Conservation (phyloP, 2,113 vertebrate genomes). For the Rhynchomys soricoides region DNA sequence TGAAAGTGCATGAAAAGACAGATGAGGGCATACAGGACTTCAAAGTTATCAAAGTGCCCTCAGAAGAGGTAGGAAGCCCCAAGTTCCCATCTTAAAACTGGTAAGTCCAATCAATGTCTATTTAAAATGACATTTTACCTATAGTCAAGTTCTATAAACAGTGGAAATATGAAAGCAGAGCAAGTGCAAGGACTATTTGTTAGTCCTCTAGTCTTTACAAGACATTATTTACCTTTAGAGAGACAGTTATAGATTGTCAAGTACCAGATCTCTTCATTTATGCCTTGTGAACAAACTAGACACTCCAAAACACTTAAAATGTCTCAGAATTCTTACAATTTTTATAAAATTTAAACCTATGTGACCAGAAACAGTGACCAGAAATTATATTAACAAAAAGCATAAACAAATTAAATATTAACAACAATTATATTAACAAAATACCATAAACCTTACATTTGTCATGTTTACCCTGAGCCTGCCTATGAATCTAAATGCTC, state of each 20-base stretch:
- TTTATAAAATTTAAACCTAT: constrained; percentile 52
- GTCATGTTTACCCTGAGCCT: background rate
- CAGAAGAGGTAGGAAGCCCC: constrained; percentile 9
- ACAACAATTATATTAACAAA: background rate
- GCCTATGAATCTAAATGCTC: background rate
- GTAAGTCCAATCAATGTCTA: constrained; percentile 18
- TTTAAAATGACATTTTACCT: constrained; percentile 39
- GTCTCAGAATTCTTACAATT: constrained; percentile 29
- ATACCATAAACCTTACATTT: constrained; percentile 35
- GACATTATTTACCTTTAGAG: constrained; percentile 57
- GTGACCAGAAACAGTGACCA: constrained; percentile 52
- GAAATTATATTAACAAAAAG: constrained; percentile 46
- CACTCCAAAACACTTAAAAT: constrained; percentile 39
- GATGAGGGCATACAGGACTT: background rate
- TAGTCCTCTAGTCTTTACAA: constrained; percentile 29
- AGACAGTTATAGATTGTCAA: constrained; percentile 60
- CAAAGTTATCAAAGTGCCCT: background rate
- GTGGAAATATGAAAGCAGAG: background rate
- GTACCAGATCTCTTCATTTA: constrained; percentile 65
- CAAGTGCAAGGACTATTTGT: constrained; percentile 16
- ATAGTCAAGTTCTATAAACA: background rate
- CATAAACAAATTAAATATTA: constrained; percentile 27
- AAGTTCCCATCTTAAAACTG: constrained; percentile 28
- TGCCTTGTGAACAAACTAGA: constrained; percentile 59
- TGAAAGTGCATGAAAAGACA: background rate